Percentiles rank a stretch among this genome's conserved stretches.
Conservation (phyloP, 2,888 invertebrate genomes). For the Rotaria sp. region DNA sequence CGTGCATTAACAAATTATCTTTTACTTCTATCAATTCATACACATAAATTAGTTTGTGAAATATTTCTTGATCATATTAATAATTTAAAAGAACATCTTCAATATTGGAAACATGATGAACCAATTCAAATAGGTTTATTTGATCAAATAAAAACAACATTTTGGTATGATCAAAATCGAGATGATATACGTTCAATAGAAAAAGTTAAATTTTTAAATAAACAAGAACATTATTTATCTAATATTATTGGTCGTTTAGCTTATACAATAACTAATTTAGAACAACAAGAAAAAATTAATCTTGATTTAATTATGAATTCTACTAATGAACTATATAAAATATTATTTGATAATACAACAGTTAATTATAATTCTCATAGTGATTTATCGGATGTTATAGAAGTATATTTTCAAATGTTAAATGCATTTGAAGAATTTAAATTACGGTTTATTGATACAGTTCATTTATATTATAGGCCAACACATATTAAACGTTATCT, state of each 20-base stretch:
- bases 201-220: slow-evolving; percentile 10
- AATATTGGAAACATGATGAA: neutral
- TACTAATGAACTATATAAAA: slow-evolving; percentile 17
- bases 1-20: neutral
- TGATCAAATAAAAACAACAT: slow-evolving; percentile 12
- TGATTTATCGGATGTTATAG: neutral
- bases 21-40: slow-evolving; percentile 2
- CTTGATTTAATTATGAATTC: neutral
- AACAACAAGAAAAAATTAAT: neutral
- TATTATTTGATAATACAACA: neutral
- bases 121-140: neutral
- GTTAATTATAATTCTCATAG: neutral
- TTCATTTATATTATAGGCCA: neutral
- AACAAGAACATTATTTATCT: neutral
- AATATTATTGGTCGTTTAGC: neutral
- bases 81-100: neutral
- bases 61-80: neutral
- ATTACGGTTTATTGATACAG: neutral
- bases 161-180: neutral
- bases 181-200: neutral
- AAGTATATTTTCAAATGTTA: neutral
- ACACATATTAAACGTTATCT: slow-evolving; percentile 26
- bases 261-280: neutral
- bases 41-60: slow-evolving; percentile 10
- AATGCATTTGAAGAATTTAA: neutral